Evolutionary conservation across 2,113 vertebrate genomes (phyloP), one percentile per base, ranked within the genome.

Genomic region (Odocoileus virginianus): DNA sequence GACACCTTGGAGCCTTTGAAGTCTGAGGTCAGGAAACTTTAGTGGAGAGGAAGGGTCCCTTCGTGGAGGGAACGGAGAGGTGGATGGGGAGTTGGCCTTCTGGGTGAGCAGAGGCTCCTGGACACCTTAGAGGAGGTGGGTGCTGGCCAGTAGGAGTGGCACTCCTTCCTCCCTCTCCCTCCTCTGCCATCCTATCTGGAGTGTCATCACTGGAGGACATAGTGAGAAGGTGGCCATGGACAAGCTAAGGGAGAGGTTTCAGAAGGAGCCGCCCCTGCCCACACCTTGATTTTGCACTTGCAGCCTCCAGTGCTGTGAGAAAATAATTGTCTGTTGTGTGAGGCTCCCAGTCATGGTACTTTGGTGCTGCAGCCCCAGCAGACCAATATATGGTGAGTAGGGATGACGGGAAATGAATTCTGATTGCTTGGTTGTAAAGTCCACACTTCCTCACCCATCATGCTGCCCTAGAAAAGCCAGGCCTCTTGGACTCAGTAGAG

Each of bases 81-180:
- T 2, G 25, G 2, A 1, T 2, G 11, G 6, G 4, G 27, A 82
- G 30, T 12, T 2, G 30, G 30, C 10, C 47, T 54, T 50, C 45
- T 7, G 2, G 30, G 4, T 7, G 57, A 33, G 47, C 30, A 54
- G 40, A 14, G 89, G 40, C 23, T 88, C 16, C 3, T 21, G 47
- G 55, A 47, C 9, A 5, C 50, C 74, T 67, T 19, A 30, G n/a
- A 47, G 82, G 28, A 30, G 11, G 43, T 15, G 25, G 58, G 27
- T 17, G 2, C 33, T 55, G 33, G 15, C 14, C 19, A 2, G 30
- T 7, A 3, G 9, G 12, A 11, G 43, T 21, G 7, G 28, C 9
- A 16, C 43, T 84, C n/a, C 36, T 5, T 23, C 36, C 15, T 33
- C 23, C 3, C 11, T 36, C 28, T 27, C 12, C 11, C 36, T 67